Conservation (phyloP, 2,113 vertebrate genomes). For the Tragelaphus scriptus region DNA sequence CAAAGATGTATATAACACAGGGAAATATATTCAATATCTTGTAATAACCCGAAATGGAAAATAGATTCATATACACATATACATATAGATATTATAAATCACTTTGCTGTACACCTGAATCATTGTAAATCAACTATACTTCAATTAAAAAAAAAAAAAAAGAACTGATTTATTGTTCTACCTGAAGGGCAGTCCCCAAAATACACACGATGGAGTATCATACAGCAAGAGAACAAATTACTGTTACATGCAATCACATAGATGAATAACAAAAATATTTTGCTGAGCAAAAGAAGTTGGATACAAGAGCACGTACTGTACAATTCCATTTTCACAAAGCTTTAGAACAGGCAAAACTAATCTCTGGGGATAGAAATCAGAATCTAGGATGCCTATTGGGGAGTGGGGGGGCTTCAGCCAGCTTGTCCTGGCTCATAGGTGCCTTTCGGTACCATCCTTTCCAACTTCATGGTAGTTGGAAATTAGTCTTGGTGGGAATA, state of each 20-base stretch:
- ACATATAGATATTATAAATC: not conserved
- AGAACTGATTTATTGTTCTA: not conserved
- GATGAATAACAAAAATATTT: not conserved
- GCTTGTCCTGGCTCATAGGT: not conserved
- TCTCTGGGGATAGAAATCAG: not conserved
- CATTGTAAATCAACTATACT: not conserved
- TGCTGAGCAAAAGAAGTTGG: not conserved
- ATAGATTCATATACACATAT: not conserved
- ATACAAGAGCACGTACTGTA: not conserved
- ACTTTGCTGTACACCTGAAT: not conserved
- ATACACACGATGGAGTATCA: not conserved
- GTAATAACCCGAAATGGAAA: not conserved
- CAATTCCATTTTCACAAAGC: not conserved
- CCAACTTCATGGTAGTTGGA: not conserved
- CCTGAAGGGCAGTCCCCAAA: not conserved
- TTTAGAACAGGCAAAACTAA: not conserved
- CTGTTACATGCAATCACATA: not conserved
- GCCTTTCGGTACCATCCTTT: not conserved
- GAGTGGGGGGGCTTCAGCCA: not conserved
- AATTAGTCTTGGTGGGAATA: not conserved
- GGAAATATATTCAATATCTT: not conserved
- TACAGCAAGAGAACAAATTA: not conserved
- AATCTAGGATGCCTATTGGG: not conserved
- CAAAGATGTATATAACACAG: not conserved
- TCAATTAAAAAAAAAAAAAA: not conserved